Evolutionary conservation across 2,113 vertebrate genomes (phyloP).

Genomic region (Clupea harengus): DNA sequence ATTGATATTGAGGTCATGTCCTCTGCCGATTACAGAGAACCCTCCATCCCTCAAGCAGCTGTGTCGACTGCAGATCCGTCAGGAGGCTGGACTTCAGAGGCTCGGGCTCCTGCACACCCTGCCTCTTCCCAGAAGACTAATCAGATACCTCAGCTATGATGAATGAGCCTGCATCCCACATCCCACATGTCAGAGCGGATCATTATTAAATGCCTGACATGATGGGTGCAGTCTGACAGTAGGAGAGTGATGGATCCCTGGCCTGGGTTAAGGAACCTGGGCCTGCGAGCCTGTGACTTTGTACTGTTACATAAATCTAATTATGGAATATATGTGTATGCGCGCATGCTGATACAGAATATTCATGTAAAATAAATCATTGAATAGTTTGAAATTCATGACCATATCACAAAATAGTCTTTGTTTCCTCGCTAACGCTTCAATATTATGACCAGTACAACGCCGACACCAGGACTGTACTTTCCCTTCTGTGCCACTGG

Average conservation of each 20-base stretch:
- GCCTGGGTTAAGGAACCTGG: background rate
- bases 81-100: conserved; percentile 69
- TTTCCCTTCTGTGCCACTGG: background rate
- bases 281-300: background rate
- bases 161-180: background rate
- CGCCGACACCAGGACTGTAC: background rate
- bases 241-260: background rate
- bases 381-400: background rate
- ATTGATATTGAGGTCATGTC: background rate
- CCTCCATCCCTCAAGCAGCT: conserved; percentile 82
- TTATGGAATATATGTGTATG: background rate
- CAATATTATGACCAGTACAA: background rate
- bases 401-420: background rate
- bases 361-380: background rate
- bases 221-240: background rate
- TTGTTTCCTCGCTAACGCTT: background rate
- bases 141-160: conserved; percentile 76
- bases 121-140: conserved; percentile 77
- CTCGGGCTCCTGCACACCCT: conserved; percentile 72
- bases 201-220: conserved; percentile 2
- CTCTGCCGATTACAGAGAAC: conserved; percentile 63
- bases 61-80: conserved; percentile 78
- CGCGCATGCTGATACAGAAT: background rate
- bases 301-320: background rate
- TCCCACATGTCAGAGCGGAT: background rate